A percentile compares a stretch with the other conserved stretches of the same genome.
phyloP scores from a whole-genome alignment of 2,888 invertebrate species.

The Scelioninae gen. 2 region DNA sequence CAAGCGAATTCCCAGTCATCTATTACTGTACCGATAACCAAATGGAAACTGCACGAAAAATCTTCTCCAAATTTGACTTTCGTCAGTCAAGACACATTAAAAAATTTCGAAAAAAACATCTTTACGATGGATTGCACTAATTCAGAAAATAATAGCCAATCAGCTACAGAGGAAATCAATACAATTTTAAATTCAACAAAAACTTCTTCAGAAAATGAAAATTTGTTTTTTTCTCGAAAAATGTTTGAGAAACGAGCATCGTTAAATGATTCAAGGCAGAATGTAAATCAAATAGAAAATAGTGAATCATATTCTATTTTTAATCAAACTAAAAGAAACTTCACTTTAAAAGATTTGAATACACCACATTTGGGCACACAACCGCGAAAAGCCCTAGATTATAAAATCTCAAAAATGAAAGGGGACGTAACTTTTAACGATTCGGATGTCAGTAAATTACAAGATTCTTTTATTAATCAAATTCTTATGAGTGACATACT shows the following conservation, averaged over 20 bases:
- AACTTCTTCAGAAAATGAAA: neutral
- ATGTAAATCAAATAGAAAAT: neutral
- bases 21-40: neutral
- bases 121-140: neutral
- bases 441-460: neutral
- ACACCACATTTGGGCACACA: too few species aligned
- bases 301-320: neutral
- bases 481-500: constrained; percentile 2
- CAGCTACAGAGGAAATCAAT: constrained; percentile 9
- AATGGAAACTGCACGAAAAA: neutral
- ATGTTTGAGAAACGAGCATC: constrained; percentile 9
- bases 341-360: neutral
- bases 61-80: neutral
- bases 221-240: constrained; percentile 21
- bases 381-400: neutral
- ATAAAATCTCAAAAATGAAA: neutral
- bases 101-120: constrained; percentile 9
- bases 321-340: neutral
- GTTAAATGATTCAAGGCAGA: constrained; percentile 4
- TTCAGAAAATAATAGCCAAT: constrained; percentile 8
- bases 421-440: neutral
- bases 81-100: neutral
- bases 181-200: neutral
- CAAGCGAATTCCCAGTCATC: neutral
- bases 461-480: constrained; percentile 11